phyloP scores from a whole-genome alignment of 2,797 vertebrate species.

The Schizopygopsis malacanthus region DNA sequence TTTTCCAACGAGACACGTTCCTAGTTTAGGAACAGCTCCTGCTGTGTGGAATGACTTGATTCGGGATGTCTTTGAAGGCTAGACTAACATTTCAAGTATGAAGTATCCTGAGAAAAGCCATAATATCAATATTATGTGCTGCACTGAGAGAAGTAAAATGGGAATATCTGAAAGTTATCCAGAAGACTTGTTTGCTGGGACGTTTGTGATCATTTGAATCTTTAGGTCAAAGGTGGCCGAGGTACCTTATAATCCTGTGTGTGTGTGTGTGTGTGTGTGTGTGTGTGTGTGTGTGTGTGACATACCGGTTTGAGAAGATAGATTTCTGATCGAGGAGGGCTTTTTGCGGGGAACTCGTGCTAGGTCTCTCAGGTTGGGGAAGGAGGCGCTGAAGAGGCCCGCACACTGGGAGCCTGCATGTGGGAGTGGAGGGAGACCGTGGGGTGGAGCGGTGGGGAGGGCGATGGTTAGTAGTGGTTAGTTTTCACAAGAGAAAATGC shows the following conservation, averaged over 20 bases:
- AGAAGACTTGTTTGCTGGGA: not conserved
- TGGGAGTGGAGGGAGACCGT: constrained; percentile 69
- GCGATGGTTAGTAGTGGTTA: constrained; percentile 68
- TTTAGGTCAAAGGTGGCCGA: not conserved
- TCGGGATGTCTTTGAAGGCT: not conserved
- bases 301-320: constrained; percentile 93
- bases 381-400: constrained; percentile 96
- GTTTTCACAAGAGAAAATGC: constrained; percentile 74
- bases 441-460: constrained; percentile 49
- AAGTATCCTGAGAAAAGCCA: not conserved
- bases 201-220: not conserved
- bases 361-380: constrained; percentile 98
- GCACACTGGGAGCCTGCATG: constrained; percentile 92
- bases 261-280: constrained; percentile 43
- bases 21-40: not conserved
- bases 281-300: constrained; percentile 59
- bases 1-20: not conserved
- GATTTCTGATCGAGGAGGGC: constrained; percentile 85
- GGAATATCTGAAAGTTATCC: not conserved
- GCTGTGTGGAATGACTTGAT: not conserved
- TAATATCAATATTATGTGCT: not conserved
- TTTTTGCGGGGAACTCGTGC: constrained; percentile 93
- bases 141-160: too few relatives aligned
- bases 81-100: not conserved
- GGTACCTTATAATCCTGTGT: not conserved